These are phyloP conservation scores for Drosophila ezoana DNA, from an alignment of 2,888 invertebrate species.

Conservation along the genomic window DNA sequence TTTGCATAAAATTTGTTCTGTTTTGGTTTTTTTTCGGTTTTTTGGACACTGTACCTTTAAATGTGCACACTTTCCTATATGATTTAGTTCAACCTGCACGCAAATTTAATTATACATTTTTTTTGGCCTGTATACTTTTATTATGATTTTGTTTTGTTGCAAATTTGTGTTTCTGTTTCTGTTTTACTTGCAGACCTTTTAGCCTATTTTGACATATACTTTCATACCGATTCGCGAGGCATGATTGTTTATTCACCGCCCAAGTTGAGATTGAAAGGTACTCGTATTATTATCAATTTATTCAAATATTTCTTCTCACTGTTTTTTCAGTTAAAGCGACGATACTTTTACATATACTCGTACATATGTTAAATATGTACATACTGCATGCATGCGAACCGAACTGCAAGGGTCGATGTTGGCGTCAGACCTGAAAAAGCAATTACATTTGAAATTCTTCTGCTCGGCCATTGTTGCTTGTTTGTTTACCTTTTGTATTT, in stretches of 20 bases:
- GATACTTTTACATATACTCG: not conserved
- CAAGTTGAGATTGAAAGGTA: constrained; percentile 90
- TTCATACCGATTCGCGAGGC: constrained; percentile 91
- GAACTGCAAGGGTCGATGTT: constrained; percentile 12
- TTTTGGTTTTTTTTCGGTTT: constrained; percentile 29
- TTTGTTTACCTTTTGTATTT: constrained; percentile 32
- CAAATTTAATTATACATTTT: constrained; percentile 14
- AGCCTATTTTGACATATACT: constrained; percentile 90
- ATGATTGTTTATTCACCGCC: constrained; percentile 88
- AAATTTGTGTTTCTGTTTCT: constrained; percentile 40
- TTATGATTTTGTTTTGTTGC: constrained; percentile 45
- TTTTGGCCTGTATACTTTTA: constrained; percentile 11
- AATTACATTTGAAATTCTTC: constrained; percentile 70
- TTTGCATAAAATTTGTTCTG: constrained; percentile 1
- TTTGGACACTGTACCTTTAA: constrained; percentile 30
- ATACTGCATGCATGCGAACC: not conserved
- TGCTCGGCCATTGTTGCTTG: constrained; percentile 39
- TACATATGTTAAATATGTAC: constrained; percentile 3
- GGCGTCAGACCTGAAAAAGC: constrained; percentile 34
- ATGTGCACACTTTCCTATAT: constrained; percentile 17
- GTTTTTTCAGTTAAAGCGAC: constrained; percentile 40
- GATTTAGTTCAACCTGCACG: constrained; percentile 42
- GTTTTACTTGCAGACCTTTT: constrained; percentile 88
- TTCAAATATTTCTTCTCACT: constrained; percentile 35
- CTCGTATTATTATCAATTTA: constrained; percentile 58